Evolutionary conservation across 2,888 invertebrate species (phyloP).

Genomic region (Odontocerum albicorne): DNA sequence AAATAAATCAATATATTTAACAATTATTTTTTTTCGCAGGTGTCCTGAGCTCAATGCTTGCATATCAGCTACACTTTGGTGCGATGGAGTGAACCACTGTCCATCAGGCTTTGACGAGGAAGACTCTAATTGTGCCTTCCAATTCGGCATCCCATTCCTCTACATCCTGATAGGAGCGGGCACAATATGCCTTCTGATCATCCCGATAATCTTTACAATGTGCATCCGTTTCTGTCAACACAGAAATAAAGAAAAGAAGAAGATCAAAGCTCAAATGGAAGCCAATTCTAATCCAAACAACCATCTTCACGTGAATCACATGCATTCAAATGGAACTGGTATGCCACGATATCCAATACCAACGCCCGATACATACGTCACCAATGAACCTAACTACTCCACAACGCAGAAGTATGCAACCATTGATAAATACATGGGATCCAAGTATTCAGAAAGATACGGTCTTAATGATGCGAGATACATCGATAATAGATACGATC

Average conservation of each 20-base stretch:
- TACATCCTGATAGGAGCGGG: constrained; percentile 68
- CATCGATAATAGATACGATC: constrained; percentile 40
- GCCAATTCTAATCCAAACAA: constrained; percentile 61
- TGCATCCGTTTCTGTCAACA: constrained; percentile 60
- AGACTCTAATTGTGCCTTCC: constrained; percentile 72
- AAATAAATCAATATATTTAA: not conserved
- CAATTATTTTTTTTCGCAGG: constrained; percentile 48
- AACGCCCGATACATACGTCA: constrained; percentile 36
- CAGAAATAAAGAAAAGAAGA: constrained; percentile 57
- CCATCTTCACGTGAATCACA: constrained; percentile 60
- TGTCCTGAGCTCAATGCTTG: constrained; percentile 82
- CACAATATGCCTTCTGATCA: constrained; percentile 61
- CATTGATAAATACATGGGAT: constrained; percentile 58
- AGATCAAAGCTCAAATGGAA: constrained; percentile 61
- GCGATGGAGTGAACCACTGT: constrained; percentile 77
- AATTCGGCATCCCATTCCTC: constrained; percentile 66
- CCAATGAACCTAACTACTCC: constrained; percentile 52
- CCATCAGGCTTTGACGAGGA: constrained; percentile 82
- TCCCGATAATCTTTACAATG: constrained; percentile 62
- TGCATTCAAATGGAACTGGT: constrained; percentile 53
- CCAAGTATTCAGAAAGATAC: constrained; percentile 49
- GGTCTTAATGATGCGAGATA: constrained; percentile 57
- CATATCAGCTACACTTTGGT: constrained; percentile 77
- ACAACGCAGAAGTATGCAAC: constrained; percentile 59
- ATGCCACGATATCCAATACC: constrained; percentile 38